Evolutionary conservation across 2,797 vertebrate species (phyloP), one percentile per base, ranked within the genome.

Genomic region (Bradypus variegatus): DNA sequence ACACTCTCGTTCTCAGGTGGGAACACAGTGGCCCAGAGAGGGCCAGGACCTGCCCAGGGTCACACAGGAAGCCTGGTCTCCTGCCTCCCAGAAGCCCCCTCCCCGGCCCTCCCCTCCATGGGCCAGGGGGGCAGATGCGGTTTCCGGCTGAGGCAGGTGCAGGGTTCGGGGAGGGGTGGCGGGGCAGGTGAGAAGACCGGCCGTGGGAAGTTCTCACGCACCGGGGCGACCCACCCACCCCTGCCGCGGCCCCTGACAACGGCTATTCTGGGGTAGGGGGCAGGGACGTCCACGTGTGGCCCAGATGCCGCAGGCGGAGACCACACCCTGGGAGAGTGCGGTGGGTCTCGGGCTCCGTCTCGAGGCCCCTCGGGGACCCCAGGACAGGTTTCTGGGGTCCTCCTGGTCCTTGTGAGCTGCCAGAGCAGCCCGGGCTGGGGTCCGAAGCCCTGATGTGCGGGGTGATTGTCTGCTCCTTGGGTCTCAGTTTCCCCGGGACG

Each of bases 171-270:
- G 73, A 10, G 29, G 48, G 76, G 87, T 41, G 3, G 25, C 0
- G 2, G 14, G 70, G 94, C 97, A 98, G 98, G 98, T 98, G 98
- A 98, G 98, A 98, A 98, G 97, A 95, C 96, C 95, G 94, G 94
- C 94, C 67, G 72, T 0, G 18, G 95, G 93, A 95, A 88, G 96
- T 98, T 98, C 98, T 98, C 98, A 97, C 95, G 97, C 97, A 97
- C 97, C 94, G 81, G 93, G 19, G 48, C 96, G 97, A 97, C 97
- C 97, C 92, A 89, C 93, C 94, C 95, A 96, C 95, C 96, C 97
- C 96, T 96, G 96, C 87, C 10, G 87, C 27, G 25, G 84, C 78
- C 92, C 41, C 15, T 64, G 89, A 91, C 38, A 53, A 87, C 82
- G 78, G n/a, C 78, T 84, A 78, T 89, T 93, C 6, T 83, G 88